phyloP scores from a whole-genome alignment of 2,113 vertebrate genomes.

The Notiomystis cincta region DNA sequence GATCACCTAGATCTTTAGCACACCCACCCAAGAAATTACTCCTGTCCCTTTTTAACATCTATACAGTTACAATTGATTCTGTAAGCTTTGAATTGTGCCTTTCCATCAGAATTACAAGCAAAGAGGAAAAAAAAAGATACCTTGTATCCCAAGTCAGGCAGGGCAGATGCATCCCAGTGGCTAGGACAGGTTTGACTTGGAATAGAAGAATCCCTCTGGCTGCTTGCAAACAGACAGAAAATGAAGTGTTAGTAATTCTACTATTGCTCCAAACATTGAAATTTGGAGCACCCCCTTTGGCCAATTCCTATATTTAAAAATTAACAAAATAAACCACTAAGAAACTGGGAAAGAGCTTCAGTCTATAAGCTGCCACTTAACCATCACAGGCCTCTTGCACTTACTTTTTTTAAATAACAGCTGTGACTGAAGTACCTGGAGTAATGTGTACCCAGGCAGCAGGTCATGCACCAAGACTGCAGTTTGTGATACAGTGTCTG shows the following conservation, averaged over 20 bases:
- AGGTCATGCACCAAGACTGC: not conserved
- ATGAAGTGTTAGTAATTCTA: not conserved
- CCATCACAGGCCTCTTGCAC: not conserved
- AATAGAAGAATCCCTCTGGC: conserved; percentile 20
- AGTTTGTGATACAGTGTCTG: not conserved
- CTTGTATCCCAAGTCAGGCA: conserved; percentile 73
- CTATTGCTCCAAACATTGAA: not conserved
- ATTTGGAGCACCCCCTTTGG: not conserved
- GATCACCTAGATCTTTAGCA: not conserved
- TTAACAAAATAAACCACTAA: not conserved
- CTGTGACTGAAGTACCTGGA: not conserved
- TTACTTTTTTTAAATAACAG: not conserved
- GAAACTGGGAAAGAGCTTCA: not conserved
- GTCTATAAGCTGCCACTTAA: not conserved
- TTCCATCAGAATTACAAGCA: not conserved
- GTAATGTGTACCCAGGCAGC: not conserved
- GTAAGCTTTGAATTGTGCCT: not conserved
- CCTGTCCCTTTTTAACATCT: not conserved
- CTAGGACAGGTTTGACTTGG: conserved; percentile 56
- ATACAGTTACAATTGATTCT: not conserved
- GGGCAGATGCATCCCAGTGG: conserved; percentile 74
- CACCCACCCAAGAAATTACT: not conserved
- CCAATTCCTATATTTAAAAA: not conserved
- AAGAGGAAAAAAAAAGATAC: conserved; percentile 4
- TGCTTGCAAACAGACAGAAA: not conserved